These are phyloP conservation scores for Chrysocyon brachyurus DNA, from an alignment of 2,797 vertebrate genomes.

Conservation along the genomic window DNA sequence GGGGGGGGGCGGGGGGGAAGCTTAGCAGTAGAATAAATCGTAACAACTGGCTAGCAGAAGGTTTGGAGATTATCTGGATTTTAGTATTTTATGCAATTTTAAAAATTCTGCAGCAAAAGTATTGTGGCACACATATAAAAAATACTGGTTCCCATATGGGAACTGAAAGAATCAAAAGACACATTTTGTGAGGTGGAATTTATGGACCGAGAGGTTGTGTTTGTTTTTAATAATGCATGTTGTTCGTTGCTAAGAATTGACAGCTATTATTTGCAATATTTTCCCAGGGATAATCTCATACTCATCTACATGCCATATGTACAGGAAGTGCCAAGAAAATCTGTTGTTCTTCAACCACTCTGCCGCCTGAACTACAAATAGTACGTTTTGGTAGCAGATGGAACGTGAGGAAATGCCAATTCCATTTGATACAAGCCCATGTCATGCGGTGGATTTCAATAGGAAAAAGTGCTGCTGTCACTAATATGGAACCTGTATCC, in stretches of 20 bases:
- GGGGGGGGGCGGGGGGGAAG: too few relatives aligned
- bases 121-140: background rate
- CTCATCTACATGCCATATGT: background rate
- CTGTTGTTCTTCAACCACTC: constrained; percentile 31
- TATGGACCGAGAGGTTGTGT: constrained; percentile 70
- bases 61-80: constrained; percentile 40
- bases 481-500: background rate
- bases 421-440: background rate
- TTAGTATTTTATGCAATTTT: constrained; percentile 2
- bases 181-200: constrained; percentile 44
- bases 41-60: constrained; percentile 14
- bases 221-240: constrained; percentile 75
- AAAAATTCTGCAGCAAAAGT: constrained; percentile 36
- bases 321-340: constrained; percentile 68
- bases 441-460: background rate
- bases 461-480: background rate
- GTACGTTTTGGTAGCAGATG: constrained; percentile 61
- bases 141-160: background rate
- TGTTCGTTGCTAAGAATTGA: constrained; percentile 62
- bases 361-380: constrained; percentile 57
- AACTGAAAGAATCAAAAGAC: background rate
- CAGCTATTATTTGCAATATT: constrained; percentile 59
- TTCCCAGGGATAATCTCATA: constrained; percentile 14
- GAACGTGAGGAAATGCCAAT: constrained; percentile 8
- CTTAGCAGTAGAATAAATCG: background rate